Base-by-base conservation (phyloP, 2,797 vertebrate genomes). In the Manis javanica region DNA sequence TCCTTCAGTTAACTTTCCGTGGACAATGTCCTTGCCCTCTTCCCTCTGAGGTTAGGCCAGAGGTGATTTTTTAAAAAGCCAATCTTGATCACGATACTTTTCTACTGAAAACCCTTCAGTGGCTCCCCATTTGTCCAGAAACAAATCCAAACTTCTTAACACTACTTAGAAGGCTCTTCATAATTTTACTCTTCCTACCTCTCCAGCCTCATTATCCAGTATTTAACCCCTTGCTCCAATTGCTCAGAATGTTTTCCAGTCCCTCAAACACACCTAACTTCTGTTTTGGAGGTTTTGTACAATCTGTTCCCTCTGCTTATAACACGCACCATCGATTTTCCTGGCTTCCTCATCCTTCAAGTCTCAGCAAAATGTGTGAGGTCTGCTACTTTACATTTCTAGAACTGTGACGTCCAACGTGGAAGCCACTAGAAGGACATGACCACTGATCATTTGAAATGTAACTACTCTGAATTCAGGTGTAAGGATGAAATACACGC, bases 111-210 rank as follows among this genome's bases (percentile, higher is more conserved):
- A 79, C 6, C 13, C 14, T 61, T 69, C 19, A 68, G 3, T 23
- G 39, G 51, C 13, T 81, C 34, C 66, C 57, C 26, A 88, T 42
- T 92, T 37, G 66, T 81, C 64, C 55, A 21, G 29, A 34, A 89
- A 89, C 18, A 87, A 96, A 91, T 37, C 18, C 39, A 64, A 91
- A 94, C 49, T 82, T 53, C 57, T 31, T 34, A 53, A 37, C 19
- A 64, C 11, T 24, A 11, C 49, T 66, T 55, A 15, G 71, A 88
- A 53, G 5, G 16, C 11, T 82, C 87, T 86, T 66, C 53, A 6
- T n/a, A 26, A 91, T 15, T 29, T 55, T n/a, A 59, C 42, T 29
- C n/a, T 31, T 49, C 72, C 51, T 46, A 12, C 12, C 34, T 64
- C 46, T 88, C 39, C 21, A 26, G 77, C 37, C 19, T 77, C 61